Evolutionary conservation across 1,140 invertebrate species (phyloP).

Genomic region (Leptinotarsa undecemlineata): DNA sequence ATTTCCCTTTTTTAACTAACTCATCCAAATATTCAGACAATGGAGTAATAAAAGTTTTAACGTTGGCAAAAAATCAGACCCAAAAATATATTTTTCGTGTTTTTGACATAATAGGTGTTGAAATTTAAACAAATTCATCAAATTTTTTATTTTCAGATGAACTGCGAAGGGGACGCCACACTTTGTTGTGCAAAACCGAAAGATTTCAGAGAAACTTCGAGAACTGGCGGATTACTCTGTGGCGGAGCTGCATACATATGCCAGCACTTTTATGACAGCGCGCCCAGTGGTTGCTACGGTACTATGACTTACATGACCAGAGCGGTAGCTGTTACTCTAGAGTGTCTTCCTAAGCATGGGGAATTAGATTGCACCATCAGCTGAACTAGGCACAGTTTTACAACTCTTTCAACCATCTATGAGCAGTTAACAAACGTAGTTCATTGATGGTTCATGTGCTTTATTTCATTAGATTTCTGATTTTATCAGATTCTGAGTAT

Average conservation of each 20-base stretch:
- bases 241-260: constrained; percentile 93
- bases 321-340: constrained; percentile 75
- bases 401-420: too few relatives aligned
- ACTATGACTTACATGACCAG: constrained; percentile 97
- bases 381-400: constrained; percentile 50
- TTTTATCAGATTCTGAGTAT: too few relatives aligned
- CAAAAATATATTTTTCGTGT: too few relatives aligned
- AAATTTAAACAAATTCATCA: too few relatives aligned
- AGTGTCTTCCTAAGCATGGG: constrained; percentile 74
- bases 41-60: too few relatives aligned
- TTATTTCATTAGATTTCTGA: too few relatives aligned
- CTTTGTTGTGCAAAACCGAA: constrained; percentile 84
- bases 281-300: constrained; percentile 94
- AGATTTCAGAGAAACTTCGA: constrained; percentile 64
- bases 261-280: constrained; percentile 96
- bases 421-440: too few relatives aligned
- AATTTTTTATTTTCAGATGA: constrained; percentile 64
- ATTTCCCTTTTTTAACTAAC: too few relatives aligned
- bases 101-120: too few relatives aligned
- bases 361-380: constrained; percentile 81
- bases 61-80: too few relatives aligned
- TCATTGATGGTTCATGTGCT: too few relatives aligned
- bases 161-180: constrained; percentile 85
- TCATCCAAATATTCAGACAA: too few relatives aligned
- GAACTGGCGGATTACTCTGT: constrained; percentile 74